Evolutionary conservation across 2,888 invertebrate species (phyloP), one percentile per base, ranked within the genome.

Genomic region (Teleiodes luculella): DNA sequence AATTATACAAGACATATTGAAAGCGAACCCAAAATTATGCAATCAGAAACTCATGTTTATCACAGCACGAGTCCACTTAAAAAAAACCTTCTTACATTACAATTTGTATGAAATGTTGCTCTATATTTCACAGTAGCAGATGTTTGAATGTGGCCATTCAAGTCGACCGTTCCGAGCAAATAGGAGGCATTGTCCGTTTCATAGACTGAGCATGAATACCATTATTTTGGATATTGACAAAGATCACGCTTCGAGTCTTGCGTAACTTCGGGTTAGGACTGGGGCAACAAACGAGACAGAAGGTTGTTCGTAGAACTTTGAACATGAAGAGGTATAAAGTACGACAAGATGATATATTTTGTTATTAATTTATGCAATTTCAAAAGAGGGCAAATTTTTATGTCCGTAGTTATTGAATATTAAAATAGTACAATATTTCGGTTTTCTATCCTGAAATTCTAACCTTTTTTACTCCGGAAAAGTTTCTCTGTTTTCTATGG

Each of bases 111-210:
- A 52, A 45, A 52, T 20, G 20, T 35, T 45, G 43, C 45, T 45
- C 43, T 28, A 53, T 36, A 31, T 43, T 28, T 28, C 7, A 43
- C 28, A 28, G 43, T 18, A 39, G 53, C 47, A 53, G 53, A 47
- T 53, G 53, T 46, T 28, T 28, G n/a, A 33, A 53, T 24, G 53
- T 43, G 31, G 36, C 54, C 49, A 62, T 63, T 60, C 55, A 64
- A 52, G 61, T 62, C 64, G 48, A 54, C 57, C 51, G 47, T 57
- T 57, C 65, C 56, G 55, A 63, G 63, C 67, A 64, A 70, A 70
- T 65, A 66, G 63, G 65, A 64, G 66, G 64, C 57, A 59, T 65
- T 55, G 59, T 54, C 59, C 61, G 63, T 65, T 65, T 68, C 66
- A 69, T 67, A 57, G 54, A 57, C 54, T 62, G 63, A 66, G 56